Evolutionary conservation across 2,888 invertebrate genomes (phyloP).

Genomic region (Drosophila mimica): DNA sequence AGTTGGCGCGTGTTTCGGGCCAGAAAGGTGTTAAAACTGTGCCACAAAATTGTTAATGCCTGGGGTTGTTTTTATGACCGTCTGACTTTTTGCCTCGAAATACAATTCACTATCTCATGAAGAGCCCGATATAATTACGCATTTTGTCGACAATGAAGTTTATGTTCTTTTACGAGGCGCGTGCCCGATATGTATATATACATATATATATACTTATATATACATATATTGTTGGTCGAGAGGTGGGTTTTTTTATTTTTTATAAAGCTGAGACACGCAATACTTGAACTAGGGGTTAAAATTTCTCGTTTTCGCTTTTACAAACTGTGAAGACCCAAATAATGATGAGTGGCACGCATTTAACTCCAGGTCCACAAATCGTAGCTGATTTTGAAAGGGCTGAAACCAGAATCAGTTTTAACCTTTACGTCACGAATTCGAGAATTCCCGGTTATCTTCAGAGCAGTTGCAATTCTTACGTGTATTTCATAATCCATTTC

Average conservation of each 20-base stretch:
- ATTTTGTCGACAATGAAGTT: slow-evolving; percentile 78
- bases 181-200: slow-evolving; percentile 47
- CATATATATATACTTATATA: neutral
- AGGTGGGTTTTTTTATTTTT: slow-evolving; percentile 49
- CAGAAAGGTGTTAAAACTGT: slow-evolving; percentile 77
- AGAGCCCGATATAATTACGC: slow-evolving; percentile 63
- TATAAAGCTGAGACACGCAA: slow-evolving; percentile 56
- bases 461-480: neutral
- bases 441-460: neutral
- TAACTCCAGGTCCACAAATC: neutral
- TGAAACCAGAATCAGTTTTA: neutral
- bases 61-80: slow-evolving; percentile 61
- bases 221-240: slow-evolving; percentile 17
- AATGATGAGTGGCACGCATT: slow-evolving; percentile 28
- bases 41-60: slow-evolving; percentile 67
- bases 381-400: neutral
- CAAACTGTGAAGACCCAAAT: slow-evolving; percentile 48
- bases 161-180: slow-evolving; percentile 69
- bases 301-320: slow-evolving; percentile 31
- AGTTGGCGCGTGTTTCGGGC: slow-evolving; percentile 65
- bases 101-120: slow-evolving; percentile 25
- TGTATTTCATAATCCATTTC: slow-evolving; percentile 12
- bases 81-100: slow-evolving; percentile 53
- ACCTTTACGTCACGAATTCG: neutral
- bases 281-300: slow-evolving; percentile 63